Base-by-base conservation (phyloP, 2,888 invertebrate species). In the Drosophila paranaensis region DNA sequence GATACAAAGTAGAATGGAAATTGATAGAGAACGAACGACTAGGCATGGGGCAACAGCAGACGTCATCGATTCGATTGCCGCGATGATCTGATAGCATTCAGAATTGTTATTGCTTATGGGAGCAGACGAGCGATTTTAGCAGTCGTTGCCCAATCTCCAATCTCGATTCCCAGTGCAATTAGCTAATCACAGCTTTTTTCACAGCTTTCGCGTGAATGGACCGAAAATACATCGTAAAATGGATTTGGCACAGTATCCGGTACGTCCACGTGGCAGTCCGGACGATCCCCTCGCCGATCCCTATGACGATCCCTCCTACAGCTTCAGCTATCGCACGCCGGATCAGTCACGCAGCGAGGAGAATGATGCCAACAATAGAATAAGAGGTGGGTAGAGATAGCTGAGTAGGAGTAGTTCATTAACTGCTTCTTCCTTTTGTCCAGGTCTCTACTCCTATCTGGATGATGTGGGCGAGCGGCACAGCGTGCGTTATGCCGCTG, bases 391-490 rank as follows among this genome's bases (percentile, higher is more conserved):
- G 43, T 13, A 13, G 4, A 0, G 1, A 3, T 2, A 6, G 25
- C 25, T 25, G n/a, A 0, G 0, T 2, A 10, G 10, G 9, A 30
- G 4, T 10, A n/a, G 30, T n/a, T 30, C 16, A 33, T 16, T 6
- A 27, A 46, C 2, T 3, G 6, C 37, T 1, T 53, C n/a, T 14
- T 14, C 9, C 3, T 0, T 33, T 9, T 27, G 2, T 51, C 1
- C 25, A 94, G 96, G 95, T 20, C 94, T 95, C 70, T 96, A 96
- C 89, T 95, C 96, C 0, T 96, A 94, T 89, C 93, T 96, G 25
- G 96, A 96, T 82, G 96, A 96, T 88, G 94, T 96, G 35, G 96
- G 96, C 0, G 96, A 96, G 85, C 93, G 95, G 1, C 96, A 96
- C 88, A 95, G 95, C 79, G 96, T 96, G 0, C 95, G 95, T 27